Percentiles rank a stretch among this genome's conserved stretches.
phyloP scores from a whole-genome alignment of 2,888 invertebrate genomes.

The Mimumesa dahlbomi region DNA sequence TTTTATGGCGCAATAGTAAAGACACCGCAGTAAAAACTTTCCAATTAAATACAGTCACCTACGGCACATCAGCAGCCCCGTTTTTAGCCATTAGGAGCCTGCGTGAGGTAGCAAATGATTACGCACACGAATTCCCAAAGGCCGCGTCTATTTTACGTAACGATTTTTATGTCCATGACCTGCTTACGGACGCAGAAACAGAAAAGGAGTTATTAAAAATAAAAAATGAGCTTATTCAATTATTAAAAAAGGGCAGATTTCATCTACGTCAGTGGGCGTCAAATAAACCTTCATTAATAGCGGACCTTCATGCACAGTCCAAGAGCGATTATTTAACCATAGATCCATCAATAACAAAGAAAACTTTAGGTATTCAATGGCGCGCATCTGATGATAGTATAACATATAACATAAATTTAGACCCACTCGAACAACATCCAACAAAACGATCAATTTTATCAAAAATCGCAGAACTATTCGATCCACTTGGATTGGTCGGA shows the following conservation, averaged over 20 bases:
- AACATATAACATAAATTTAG: too few species aligned
- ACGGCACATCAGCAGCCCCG: constrained; percentile 30
- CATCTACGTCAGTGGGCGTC: constrained; percentile 15
- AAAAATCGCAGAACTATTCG: constrained; percentile 5
- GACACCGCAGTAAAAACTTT: constrained; percentile 4
- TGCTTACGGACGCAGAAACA: constrained; percentile 4
- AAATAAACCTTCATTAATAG: background rate
- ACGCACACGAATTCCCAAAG: background rate
- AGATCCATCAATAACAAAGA: background rate
- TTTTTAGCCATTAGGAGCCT: constrained; percentile 30
- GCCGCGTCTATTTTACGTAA: constrained; percentile 5
- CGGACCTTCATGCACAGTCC: background rate
- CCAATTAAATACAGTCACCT: constrained; percentile 28
- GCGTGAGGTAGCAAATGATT: constrained; percentile 35
- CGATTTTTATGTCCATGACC: constrained; percentile 27
- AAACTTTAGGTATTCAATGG: constrained; percentile 18
- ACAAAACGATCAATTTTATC: constrained; percentile 25
- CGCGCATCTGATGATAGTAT: constrained; percentile 5
- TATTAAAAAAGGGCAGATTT: background rate
- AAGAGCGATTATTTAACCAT: background rate
- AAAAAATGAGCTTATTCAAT: background rate
- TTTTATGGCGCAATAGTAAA: background rate
- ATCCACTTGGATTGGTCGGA: constrained; percentile 16
- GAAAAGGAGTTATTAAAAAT: background rate
- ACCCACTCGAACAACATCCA: background rate